phyloP scores from a whole-genome alignment of 2,797 vertebrate species.

The Pampus argenteus region DNA sequence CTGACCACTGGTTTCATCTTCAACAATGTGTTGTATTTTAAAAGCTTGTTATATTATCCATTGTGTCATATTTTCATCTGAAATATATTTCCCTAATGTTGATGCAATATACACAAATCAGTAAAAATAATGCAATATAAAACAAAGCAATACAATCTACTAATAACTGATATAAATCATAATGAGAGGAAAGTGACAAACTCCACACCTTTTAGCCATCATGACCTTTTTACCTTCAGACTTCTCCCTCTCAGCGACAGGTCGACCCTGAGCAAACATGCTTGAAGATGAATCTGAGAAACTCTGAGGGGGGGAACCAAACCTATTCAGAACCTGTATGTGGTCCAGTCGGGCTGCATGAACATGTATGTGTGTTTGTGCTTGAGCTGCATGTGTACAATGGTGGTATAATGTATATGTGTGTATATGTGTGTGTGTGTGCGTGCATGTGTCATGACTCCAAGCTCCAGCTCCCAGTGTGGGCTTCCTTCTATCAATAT shows the following conservation, averaged over 20 bases:
- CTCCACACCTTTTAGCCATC: neutral
- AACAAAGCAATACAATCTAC: neutral
- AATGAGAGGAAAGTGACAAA: neutral
- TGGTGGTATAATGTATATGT: conserved; percentile 4
- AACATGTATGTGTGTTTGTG: conserved; percentile 5
- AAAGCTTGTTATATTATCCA: no score
- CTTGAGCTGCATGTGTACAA: conserved; percentile 3
- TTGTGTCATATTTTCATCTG: no score
- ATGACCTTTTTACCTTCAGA: conserved; percentile 21
- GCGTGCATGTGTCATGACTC: conserved; percentile 39
- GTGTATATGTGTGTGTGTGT: conserved; percentile 1
- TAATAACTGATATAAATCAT: neutral
- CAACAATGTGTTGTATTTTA: no score
- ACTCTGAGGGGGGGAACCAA: neutral
- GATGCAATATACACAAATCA: neutral
- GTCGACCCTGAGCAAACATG: conserved; percentile 33
- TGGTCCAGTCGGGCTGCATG: conserved; percentile 10
- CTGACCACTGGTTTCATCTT: no score
- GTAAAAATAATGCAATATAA: neutral
- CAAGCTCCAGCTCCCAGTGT: conserved; percentile 50
- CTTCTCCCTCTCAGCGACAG: conserved; percentile 13
- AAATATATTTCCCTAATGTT: neutral
- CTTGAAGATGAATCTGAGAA: conserved; percentile 29
- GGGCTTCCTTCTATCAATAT: conserved; percentile 68
- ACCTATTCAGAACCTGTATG: conserved; percentile 4